Evolutionary conservation across 2,797 vertebrate species (phyloP), one percentile per base, ranked within the genome.

Genomic region (Molossus molossus): DNA sequence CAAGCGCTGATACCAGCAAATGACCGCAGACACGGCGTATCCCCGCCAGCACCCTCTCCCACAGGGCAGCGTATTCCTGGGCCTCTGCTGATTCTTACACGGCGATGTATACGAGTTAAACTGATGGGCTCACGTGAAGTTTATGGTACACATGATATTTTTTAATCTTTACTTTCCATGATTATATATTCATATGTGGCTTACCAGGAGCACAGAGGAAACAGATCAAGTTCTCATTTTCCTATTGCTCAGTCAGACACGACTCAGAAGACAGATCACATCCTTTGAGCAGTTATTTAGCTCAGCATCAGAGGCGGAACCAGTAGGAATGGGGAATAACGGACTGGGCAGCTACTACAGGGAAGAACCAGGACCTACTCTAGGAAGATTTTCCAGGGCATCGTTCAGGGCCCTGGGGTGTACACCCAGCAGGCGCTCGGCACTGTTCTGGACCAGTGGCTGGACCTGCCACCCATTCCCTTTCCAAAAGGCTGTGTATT

Each of bases 151-250:
- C n/a, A 2, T 1, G 37, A 5, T 10, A 21, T 48, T 73, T 55
- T 81, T 29, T 58, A 25, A 23, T 40, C 50, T 80, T 88, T 60
- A 55, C 79, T 90, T 90, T 58, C 45, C 73, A 58, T 8, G 29
- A 40, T 73, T 70, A 87, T 50, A 33, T 48, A 70, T 21, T 70
- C 6, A 23, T 70, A 25, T 14, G 21, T 33, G 60, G 29, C 17
- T 23, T 29, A 37, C 11, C 58, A 37, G 62, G 82, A 57, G 33
- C 23, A 37, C 81, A 37, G 69, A 83, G 25, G n/a, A 92, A 64
- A 62, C 33, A 50, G 62, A 58, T 20, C 11, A 9, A 15, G 3
- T 69, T 27, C 69, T 83, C 29, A 45, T 60, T 75, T 73, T 70
- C 69, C 82, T 79, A 0, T 33, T 45, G 9, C 53, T 90, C 50